Base-by-base conservation (phyloP, 2,113 vertebrate genomes). In the Cinclus cinclus region DNA sequence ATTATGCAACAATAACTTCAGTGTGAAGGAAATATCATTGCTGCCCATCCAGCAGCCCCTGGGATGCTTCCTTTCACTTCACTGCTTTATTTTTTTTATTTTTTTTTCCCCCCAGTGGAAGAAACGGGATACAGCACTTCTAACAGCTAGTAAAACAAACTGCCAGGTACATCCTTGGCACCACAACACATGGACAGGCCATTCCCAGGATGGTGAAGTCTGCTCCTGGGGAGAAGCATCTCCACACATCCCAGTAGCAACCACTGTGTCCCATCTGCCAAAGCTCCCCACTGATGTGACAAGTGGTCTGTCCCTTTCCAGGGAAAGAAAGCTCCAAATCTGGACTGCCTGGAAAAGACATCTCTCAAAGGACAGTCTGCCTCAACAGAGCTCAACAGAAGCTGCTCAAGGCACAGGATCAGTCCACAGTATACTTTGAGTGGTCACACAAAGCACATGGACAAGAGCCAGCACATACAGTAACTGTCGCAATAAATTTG, bases 401-500 rank as follows among this genome's bases (percentile, higher is more conserved):
- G 22, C 15, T 0, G 0, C 31, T 78, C 87, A 91, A 91, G 89
- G 70, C 41, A 64, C 15, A 60, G 70, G 79, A 64, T 37, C 84
- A 42, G 82, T 16, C 92, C 74, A 79, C 89, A 90, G 68, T n/a
- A 59, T n/a, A 59, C 68, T 87, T 78, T 6, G 53, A 47, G 59
- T 13, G 10, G 68, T 89, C 59, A 33, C 37, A 83, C 59, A 90
- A 89, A 93, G 68, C 69, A 78, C 42, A 30, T 44, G 63, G 90
- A 89, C 80, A 86, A 60, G 20, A 89, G 94, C 91, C 95, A 95
- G 92, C 67, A 59, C 10, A 55, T 35, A 76, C 64, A 65, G 89
- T 65, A 95, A 94, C 70, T 80, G 70, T 47, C 3, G 1, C 81
- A 94, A 89, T 73, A 83, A 85, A 85, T 58, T 83, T 25, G 74